Evolutionary conservation across 1,140 invertebrate genomes (phyloP).

Genomic region (Sitodiplosis mosellana): DNA sequence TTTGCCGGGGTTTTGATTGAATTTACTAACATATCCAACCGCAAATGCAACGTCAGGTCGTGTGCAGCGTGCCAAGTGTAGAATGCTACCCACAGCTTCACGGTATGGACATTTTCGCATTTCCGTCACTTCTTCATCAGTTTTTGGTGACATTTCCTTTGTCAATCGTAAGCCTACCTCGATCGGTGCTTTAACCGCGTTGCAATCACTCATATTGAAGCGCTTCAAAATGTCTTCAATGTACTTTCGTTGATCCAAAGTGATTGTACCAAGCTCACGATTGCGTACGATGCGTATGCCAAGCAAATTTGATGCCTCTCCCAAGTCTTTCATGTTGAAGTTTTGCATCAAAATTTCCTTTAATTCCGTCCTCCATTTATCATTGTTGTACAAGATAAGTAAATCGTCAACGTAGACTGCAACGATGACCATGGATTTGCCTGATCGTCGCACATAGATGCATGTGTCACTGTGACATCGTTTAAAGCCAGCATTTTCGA

Average conservation of each 20-base stretch:
- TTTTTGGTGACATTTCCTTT: slow-evolving; percentile 4
- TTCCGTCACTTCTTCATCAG: slow-evolving; percentile 4
- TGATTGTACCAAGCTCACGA: slow-evolving; percentile 8
- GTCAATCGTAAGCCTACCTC: slow-evolving; percentile 11
- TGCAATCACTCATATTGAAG: slow-evolving; percentile 12
- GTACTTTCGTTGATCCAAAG: slow-evolving; percentile 18
- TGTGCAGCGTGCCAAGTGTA: slow-evolving; percentile 18
- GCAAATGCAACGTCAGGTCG: slow-evolving; percentile 24
- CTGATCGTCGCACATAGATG: slow-evolving; percentile 7
- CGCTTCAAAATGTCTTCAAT: slow-evolving; percentile 11
- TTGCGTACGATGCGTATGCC: slow-evolving; percentile 15
- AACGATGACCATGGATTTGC: slow-evolving; percentile 6
- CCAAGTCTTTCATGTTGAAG: slow-evolving; percentile 14
- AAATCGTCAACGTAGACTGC: slow-evolving; percentile 18
- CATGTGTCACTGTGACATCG: slow-evolving; percentile 9
- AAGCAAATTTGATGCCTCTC: slow-evolving; percentile 12
- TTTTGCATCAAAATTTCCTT: slow-evolving; percentile 7
- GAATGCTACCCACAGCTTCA: slow-evolving; percentile 15
- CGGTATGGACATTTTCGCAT: slow-evolving; percentile 10
- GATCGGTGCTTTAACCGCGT: slow-evolving; percentile 10
- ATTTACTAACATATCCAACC: slow-evolving; percentile 11
- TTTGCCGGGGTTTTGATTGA: slow-evolving; percentile 8
- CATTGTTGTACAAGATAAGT: slow-evolving; percentile 6
- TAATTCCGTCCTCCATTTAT: slow-evolving; percentile 7
- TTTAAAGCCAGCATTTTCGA: slow-evolving; percentile 5